Conservation (phyloP, 2,888 invertebrate genomes). For the Heliconius hortense region DNA sequence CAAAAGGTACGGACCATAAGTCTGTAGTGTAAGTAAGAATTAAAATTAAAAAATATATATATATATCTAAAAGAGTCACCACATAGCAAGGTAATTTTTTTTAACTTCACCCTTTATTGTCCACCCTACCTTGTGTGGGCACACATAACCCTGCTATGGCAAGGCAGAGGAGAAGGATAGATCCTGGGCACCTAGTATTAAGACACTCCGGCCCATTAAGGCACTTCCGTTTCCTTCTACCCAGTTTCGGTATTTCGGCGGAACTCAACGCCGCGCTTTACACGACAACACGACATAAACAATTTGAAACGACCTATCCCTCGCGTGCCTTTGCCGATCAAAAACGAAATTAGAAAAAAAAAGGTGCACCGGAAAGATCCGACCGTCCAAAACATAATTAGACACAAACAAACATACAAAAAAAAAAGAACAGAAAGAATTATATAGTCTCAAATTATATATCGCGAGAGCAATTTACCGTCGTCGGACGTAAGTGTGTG, state of each 20-base stretch:
- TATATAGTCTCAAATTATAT: constrained; percentile 73
- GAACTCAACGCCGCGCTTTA: neutral
- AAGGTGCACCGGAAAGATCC: constrained; percentile 45
- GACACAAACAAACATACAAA: constrained; percentile 52
- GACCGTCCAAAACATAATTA: constrained; percentile 56
- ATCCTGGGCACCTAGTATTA: neutral
- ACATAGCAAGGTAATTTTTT: too few relatives aligned
- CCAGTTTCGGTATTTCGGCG: neutral
- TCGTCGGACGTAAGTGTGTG: constrained; percentile 52
- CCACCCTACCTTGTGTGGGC: too few relatives aligned
- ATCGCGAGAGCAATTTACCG: constrained; percentile 54
- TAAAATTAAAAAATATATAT: too few relatives aligned
- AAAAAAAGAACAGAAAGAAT: constrained; percentile 56
- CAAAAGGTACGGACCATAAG: too few relatives aligned
- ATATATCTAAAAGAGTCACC: too few relatives aligned
- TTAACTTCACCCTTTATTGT: too few relatives aligned
- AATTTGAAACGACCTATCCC: constrained; percentile 1
- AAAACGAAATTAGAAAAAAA: constrained; percentile 19
- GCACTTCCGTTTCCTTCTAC: too few relatives aligned
- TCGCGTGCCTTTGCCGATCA: constrained; percentile 34
- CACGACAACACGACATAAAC: neutral
- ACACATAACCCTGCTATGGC: too few relatives aligned
- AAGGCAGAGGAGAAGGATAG: too few relatives aligned
- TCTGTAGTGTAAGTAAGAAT: too few relatives aligned
- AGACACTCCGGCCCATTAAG: neutral